Percentiles rank a stretch among this genome's conserved stretches.
Evolutionary conservation across 1,140 invertebrate genomes (phyloP).

Genomic region (Ceratitis capitata): DNA sequence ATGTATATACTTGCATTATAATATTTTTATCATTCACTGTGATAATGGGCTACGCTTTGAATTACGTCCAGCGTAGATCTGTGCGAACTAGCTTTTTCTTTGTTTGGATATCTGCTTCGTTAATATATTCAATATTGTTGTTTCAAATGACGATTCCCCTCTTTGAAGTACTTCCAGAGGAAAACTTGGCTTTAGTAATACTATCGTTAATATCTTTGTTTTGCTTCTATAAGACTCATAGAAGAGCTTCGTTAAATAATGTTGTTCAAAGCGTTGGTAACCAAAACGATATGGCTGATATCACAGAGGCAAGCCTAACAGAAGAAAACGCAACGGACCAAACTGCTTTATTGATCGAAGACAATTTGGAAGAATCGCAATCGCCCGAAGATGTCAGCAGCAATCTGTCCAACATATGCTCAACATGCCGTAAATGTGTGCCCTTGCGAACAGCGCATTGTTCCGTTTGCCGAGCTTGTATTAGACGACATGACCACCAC

Average conservation of each 20-base stretch:
- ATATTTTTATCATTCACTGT: conserved; percentile 61
- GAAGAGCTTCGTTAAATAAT: conserved; percentile 52
- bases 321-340: conserved; percentile 47
- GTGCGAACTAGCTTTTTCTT: conserved; percentile 65
- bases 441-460: conserved; percentile 53
- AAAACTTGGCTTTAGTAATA: conserved; percentile 64
- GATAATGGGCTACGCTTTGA: conserved; percentile 60
- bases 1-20: conserved; percentile 62
- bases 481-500: conserved; percentile 60
- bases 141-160: conserved; percentile 64
- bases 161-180: conserved; percentile 65
- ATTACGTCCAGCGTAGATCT: conserved; percentile 51
- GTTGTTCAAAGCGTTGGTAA: conserved; percentile 51
- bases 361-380: conserved; percentile 48
- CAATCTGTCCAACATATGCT: conserved; percentile 57
- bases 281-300: conserved; percentile 55
- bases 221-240: conserved; percentile 53
- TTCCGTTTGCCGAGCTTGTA: conserved; percentile 56
- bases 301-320: conserved; percentile 55
- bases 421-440: conserved; percentile 55
- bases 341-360: conserved; percentile 47
- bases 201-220: conserved; percentile 55
- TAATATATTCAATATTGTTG: conserved; percentile 59
- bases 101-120: conserved; percentile 64
- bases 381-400: conserved; percentile 46